Conservation (phyloP, 1,140 invertebrate genomes). For the Hylaeus volcanicus region DNA sequence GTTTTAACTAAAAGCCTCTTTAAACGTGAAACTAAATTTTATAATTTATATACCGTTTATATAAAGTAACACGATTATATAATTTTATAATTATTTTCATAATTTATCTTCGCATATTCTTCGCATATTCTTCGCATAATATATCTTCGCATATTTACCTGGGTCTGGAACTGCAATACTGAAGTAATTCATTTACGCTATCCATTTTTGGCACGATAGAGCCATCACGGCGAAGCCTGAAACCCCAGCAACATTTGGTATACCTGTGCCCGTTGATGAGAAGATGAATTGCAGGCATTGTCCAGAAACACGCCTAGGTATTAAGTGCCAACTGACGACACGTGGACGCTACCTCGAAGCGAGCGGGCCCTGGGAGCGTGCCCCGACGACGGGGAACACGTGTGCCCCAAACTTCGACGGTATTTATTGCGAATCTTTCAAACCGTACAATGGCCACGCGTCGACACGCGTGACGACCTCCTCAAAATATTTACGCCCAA, state of each 20-base stretch:
- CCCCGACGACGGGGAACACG: constrained; percentile 16
- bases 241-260: background rate
- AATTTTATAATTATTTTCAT: too few species aligned
- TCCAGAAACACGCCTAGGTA: background rate
- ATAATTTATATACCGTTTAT: too few species aligned
- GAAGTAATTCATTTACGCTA: background rate
- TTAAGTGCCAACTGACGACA: background rate
- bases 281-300: constrained; percentile 12
- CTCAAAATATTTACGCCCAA: constrained; percentile 45
- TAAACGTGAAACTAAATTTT: too few species aligned
- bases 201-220: background rate
- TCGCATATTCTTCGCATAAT: too few species aligned
- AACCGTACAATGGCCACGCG: constrained; percentile 59
- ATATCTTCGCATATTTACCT: too few species aligned
- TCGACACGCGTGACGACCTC: constrained; percentile 9
- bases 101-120: too few species aligned
- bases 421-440: constrained; percentile 33
- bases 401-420: constrained; percentile 35
- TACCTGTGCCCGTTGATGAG: background rate
- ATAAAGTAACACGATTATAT: too few species aligned
- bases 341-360: background rate
- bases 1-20: too few species aligned
- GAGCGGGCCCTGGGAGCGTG: constrained; percentile 4
- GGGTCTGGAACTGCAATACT: too few species aligned
- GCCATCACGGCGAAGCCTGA: background rate